Percentiles rank a stretch among this genome's conserved stretches.
These are phyloP conservation scores for Eupithecia tripunctaria DNA, from an alignment of 2,888 invertebrate genomes.

Conservation along the genomic window DNA sequence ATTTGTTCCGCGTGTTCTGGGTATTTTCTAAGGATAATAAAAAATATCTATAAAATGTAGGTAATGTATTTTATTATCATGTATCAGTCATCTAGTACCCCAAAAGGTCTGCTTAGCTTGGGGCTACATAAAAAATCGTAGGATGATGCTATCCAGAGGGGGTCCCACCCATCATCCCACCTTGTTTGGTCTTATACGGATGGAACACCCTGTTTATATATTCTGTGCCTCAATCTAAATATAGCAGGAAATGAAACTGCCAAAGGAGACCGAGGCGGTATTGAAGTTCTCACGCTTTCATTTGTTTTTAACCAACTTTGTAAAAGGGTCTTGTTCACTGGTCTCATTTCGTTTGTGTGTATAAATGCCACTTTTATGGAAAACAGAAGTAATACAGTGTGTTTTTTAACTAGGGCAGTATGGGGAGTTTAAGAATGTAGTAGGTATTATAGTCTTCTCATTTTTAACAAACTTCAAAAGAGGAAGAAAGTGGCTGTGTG, in stretches of 20 bases:
- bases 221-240: constrained; percentile 49
- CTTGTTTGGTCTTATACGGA: neutral
- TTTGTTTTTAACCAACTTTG: constrained; percentile 13
- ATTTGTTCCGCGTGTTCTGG: too few relatives aligned
- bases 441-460: too few relatives aligned
- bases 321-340: constrained; percentile 4
- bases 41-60: too few relatives aligned
- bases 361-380: neutral
- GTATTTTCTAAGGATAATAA: too few relatives aligned
- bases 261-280: constrained; percentile 35
- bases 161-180: neutral
- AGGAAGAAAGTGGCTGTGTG: too few relatives aligned
- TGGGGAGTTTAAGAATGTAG: neutral
- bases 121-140: too few relatives aligned
- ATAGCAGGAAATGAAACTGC: constrained; percentile 46
- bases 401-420: neutral
- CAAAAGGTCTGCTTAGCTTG: too few relatives aligned
- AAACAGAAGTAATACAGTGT: neutral
- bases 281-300: constrained; percentile 19
- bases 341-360: constrained; percentile 1
- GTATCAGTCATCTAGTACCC: too few relatives aligned
- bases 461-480: too few relatives aligned
- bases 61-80: too few relatives aligned
- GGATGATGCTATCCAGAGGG: too few relatives aligned
- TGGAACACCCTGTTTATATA: constrained; percentile 3